phyloP scores from a whole-genome alignment of 37 sponge, comb jelly and placozoan genomes.

The Spongilla lacustris region DNA sequence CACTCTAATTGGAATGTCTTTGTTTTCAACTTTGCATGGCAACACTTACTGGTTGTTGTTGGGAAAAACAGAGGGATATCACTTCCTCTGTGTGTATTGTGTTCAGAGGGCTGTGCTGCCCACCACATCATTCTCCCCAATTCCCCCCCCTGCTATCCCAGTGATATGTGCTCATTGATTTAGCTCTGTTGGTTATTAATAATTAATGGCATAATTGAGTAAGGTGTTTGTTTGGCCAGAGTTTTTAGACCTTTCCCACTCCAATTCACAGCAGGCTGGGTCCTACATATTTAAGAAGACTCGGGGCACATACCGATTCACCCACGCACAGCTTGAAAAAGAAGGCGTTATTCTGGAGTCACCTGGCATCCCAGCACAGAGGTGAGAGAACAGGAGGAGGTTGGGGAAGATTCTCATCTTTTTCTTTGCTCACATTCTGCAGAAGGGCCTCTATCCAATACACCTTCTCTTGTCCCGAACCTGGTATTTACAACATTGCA shows the following conservation, averaged over 20 bases:
- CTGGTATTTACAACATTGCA: slow-evolving; percentile 69
- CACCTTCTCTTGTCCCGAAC: slow-evolving; percentile 54
- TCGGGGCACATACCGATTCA: slow-evolving; percentile 49
- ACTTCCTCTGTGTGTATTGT: background rate
- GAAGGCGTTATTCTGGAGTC: slow-evolving; percentile 85
- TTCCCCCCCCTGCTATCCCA: background rate
- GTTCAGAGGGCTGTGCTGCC: too few relatives aligned
- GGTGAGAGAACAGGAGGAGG: slow-evolving; percentile 25
- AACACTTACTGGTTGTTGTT: slow-evolving; percentile 9
- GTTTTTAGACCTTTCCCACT: background rate
- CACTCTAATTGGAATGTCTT: slow-evolving; percentile 5
- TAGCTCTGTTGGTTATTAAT: background rate
- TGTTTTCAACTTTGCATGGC: background rate
- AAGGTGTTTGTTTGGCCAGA: background rate
- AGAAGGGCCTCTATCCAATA: slow-evolving; percentile 69
- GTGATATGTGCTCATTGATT: background rate
- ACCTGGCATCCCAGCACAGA: slow-evolving; percentile 71
- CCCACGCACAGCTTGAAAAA: slow-evolving; percentile 80
- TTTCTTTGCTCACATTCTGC: background rate
- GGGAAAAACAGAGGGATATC: background rate
- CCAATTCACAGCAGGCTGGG: background rate
- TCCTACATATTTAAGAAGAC: slow-evolving; percentile 46
- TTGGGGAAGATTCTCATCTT: background rate
- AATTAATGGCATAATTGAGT: background rate
- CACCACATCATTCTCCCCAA: background rate